A percentile compares a stretch with the other conserved stretches of the same genome.
Evolutionary conservation across 2,797 vertebrate genomes (phyloP).

Genomic region (Spea hammondii): DNA sequence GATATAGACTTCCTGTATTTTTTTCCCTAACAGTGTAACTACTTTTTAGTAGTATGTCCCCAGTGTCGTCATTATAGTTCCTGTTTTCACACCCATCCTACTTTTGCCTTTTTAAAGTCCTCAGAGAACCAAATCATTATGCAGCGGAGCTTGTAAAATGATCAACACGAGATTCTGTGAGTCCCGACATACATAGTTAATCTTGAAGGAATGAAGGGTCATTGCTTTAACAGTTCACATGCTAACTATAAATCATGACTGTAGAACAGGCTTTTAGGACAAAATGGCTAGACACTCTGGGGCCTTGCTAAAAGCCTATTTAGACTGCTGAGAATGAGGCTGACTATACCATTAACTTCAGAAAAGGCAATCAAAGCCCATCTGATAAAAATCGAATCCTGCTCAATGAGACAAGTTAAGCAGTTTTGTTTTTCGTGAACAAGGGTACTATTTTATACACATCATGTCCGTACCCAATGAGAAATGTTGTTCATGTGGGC

Average conservation of each 20-base stretch:
- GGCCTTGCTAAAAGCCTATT: slow-evolving; percentile 47
- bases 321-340: slow-evolving; percentile 65
- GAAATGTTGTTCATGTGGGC: slow-evolving; percentile 21
- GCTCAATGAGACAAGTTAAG: slow-evolving; percentile 63
- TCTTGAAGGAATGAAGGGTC: slow-evolving; percentile 50
- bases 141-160: slow-evolving; percentile 46
- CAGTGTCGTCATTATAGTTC: neutral
- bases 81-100: neutral
- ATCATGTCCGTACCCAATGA: slow-evolving; percentile 6
- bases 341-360: slow-evolving; percentile 70
- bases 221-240: slow-evolving; percentile 57
- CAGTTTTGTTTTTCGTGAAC: slow-evolving; percentile 23
- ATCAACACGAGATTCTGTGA: slow-evolving; percentile 46
- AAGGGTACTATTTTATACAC: slow-evolving; percentile 39
- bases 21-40: too few species aligned
- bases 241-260: slow-evolving; percentile 55
- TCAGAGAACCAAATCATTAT: slow-evolving; percentile 24
- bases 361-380: slow-evolving; percentile 78
- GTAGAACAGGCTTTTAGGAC: slow-evolving; percentile 44
- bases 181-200: slow-evolving; percentile 40
- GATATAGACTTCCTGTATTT: too few species aligned
- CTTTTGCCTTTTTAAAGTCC: slow-evolving; percentile 10
- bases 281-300: slow-evolving; percentile 56
- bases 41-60: too few species aligned
- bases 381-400: slow-evolving; percentile 74